Conservation (phyloP, 2,888 invertebrate genomes). For the Pseudolycoriella hygida region DNA sequence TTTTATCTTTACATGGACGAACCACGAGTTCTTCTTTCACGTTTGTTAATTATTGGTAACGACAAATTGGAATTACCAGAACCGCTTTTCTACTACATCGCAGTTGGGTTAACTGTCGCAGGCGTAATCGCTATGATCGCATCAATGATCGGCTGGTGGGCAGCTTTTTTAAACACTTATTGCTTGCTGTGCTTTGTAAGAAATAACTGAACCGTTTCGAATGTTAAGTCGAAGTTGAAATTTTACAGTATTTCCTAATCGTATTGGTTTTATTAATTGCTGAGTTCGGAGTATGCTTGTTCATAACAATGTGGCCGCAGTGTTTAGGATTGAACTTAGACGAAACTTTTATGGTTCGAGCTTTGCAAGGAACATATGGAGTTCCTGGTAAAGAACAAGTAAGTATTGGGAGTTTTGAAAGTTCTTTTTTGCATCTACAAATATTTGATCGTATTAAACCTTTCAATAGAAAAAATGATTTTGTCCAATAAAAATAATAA, state of each 20-base stretch:
- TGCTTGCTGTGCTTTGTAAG: constrained; percentile 52
- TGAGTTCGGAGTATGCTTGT: constrained; percentile 51
- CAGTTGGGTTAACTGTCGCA: constrained; percentile 47
- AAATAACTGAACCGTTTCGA: no score
- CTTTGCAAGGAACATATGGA: constrained; percentile 58
- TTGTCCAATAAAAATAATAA: no score
- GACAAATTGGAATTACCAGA: constrained; percentile 40
- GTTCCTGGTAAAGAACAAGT: constrained; percentile 42
- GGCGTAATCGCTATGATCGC: constrained; percentile 50
- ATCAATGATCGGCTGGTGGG: constrained; percentile 66
- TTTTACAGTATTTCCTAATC: constrained; percentile 47
- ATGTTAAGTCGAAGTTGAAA: constrained; percentile 1
- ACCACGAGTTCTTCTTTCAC: constrained; percentile 50
- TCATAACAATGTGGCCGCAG: constrained; percentile 60
- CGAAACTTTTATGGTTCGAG: constrained; percentile 46
- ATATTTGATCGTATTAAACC: no score
- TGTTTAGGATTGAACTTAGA: constrained; percentile 54
- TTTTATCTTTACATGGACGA: constrained; percentile 54
- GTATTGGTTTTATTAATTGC: constrained; percentile 47
- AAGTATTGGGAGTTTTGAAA: no score
- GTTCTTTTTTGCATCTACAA: no score
- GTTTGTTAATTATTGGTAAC: constrained; percentile 40
- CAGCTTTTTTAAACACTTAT: constrained; percentile 56
- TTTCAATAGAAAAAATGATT: no score
- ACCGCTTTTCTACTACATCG: constrained; percentile 59